Base-by-base conservation (phyloP, 92 coral and sea anemone species). In the Parazoanthus swiftii region DNA sequence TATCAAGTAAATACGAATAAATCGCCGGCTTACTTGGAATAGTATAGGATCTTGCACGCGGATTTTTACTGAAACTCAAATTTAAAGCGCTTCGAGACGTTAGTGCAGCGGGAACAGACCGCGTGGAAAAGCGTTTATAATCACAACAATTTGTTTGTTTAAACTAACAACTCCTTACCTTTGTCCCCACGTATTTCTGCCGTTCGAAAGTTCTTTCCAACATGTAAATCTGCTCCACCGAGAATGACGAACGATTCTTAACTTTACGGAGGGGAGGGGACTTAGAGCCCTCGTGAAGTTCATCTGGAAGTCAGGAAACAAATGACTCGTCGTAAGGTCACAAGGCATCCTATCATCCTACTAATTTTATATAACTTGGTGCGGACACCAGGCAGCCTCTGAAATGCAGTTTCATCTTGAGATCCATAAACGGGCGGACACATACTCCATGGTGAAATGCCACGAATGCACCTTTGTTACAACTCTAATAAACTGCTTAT, bases 141-240 rank as follows among this genome's bases (percentile, higher is more conserved):
- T 0, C 51, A 48, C 51, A 8, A 5, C 18, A 54, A 54, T 54
- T 14, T 51, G 3, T 51, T 11, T 54, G 0, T 54, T 54, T 54
- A 54, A 29, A 29, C 33, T 29, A 29, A 29, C 33, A 29, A 29
- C 33, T 29, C 8, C 44, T 84, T 73, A 84, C 87, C 87, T 68
- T 84, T 70, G 87, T 84, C n/a, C 87, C 87, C 67, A 84, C 11
- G 77, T 84, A 84, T 29, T 84, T 71, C 50, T 84, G 87, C 14
- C 87, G 74, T 48, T 33, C 87, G 71, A 84, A 84, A 68, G 77
- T 84, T n/a, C 50, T 84, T 70, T 84, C 87, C 26, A 84, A 73
- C n/a, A 9, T 42, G 77, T 46, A 84, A 71, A 84, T 84, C 87
- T 84, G 87, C 65, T 84, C 68, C 79, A 71, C 87, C 65, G 87